These are phyloP conservation scores for Tinea pellionella DNA, from an alignment of 2,888 invertebrate species.

Conservation along the genomic window DNA sequence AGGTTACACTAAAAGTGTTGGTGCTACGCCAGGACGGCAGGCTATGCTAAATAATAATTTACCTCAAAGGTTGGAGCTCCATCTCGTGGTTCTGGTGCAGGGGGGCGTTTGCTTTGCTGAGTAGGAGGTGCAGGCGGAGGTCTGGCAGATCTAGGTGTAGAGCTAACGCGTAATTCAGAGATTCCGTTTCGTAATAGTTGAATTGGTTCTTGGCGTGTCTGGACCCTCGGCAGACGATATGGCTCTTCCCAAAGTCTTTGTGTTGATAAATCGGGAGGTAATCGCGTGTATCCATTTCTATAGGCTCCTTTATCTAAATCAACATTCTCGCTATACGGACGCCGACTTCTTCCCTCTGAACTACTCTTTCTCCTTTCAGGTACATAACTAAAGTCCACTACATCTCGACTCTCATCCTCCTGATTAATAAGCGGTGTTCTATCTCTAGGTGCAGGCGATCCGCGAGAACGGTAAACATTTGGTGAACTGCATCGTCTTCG, in stretches of 20 bases:
- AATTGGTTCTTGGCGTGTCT: conserved; percentile 46
- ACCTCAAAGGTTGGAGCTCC: conserved; percentile 54
- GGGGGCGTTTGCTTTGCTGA: conserved; percentile 35
- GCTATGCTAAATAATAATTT: conserved; percentile 10
- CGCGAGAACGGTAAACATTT: conserved; percentile 50
- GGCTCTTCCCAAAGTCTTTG: conserved; percentile 59
- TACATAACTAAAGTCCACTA: conserved; percentile 45
- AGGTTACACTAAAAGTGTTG: too few species aligned
- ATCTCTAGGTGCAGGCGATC: conserved; percentile 36
- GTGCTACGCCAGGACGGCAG: too few species aligned
- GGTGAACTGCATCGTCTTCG: conserved; percentile 58
- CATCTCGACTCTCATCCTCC: conserved; percentile 53
- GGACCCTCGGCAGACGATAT: conserved; percentile 54
- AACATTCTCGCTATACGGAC: conserved; percentile 61
- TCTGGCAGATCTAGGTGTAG: conserved; percentile 46
- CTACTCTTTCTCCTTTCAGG: conserved; percentile 44
- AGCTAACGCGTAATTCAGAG: conserved; percentile 54
- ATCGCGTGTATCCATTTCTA: conserved; percentile 49
- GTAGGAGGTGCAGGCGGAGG: conserved; percentile 51
- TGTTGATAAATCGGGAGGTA: conserved; percentile 32
- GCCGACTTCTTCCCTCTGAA: conserved; percentile 39
- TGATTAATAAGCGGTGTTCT: conserved; percentile 42
- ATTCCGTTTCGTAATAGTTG: conserved; percentile 51
- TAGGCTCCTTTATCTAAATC: conserved; percentile 46
- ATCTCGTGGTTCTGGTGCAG: conserved; percentile 56